Evolutionary conservation across 2,888 invertebrate genomes (phyloP).

Genomic region (Biston stratarius): DNA sequence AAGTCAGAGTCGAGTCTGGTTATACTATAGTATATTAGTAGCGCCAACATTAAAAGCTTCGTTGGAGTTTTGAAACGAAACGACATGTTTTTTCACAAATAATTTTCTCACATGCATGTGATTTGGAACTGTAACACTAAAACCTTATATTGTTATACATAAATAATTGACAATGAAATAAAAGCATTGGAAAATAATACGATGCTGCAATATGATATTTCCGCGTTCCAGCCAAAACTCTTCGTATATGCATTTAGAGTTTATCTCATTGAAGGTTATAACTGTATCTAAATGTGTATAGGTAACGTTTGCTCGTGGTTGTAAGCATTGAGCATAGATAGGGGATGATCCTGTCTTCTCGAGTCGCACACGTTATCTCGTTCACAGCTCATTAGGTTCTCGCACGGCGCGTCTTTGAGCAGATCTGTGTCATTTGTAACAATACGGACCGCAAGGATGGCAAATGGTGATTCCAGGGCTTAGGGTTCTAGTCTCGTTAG

Average conservation of each 20-base stretch:
- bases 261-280: slow-evolving; percentile 54
- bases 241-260: slow-evolving; percentile 41
- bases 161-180: too few relatives aligned
- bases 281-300: slow-evolving; percentile 56
- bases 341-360: slow-evolving; percentile 75
- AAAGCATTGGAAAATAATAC: too few relatives aligned
- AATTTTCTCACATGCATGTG: too few relatives aligned
- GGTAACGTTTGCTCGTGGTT: slow-evolving; percentile 61
- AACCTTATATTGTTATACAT: too few relatives aligned
- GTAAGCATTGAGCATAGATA: slow-evolving; percentile 74
- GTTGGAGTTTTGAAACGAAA: too few relatives aligned
- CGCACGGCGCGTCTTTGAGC: slow-evolving; percentile 68
- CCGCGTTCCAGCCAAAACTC: too few relatives aligned
- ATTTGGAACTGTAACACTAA: too few relatives aligned
- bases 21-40: too few relatives aligned
- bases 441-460: slow-evolving; percentile 77
- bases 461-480: slow-evolving; percentile 78
- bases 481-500: slow-evolving; percentile 73
- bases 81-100: too few relatives aligned
- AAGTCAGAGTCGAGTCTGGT: too few relatives aligned
- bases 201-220: too few relatives aligned
- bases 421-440: slow-evolving; percentile 82
- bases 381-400: slow-evolving; percentile 86
- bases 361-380: slow-evolving; percentile 83
- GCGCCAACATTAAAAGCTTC: too few relatives aligned